Base-by-base conservation (phyloP, 2,888 invertebrate genomes). In the Diaphora mendica region DNA sequence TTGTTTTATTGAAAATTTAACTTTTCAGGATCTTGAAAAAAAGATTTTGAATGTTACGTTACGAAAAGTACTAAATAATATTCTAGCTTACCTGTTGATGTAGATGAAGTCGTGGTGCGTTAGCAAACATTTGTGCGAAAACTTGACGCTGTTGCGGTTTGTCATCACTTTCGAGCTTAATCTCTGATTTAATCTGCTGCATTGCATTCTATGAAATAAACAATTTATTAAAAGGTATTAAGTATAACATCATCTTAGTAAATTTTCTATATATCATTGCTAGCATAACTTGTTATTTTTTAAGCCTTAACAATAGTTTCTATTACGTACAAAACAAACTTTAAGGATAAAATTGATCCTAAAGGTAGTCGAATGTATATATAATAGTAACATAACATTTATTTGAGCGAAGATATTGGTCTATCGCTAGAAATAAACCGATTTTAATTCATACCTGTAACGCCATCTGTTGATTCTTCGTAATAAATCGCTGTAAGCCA, bases 111-210 rank as follows among this genome's bases (percentile, higher is more conserved):
- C 87, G 80, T 48, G 89, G 90, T 30, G 89, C 80, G 68, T 86
- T 88, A 20, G 87, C 78, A 68, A 88, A 88, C 85, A 88, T 86
- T 76, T 84, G 86, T 71, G 86, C 75, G 76, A 88, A 88, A 73
- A 87, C 75, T 17, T 78, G 85, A 30, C 86, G 81, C 72, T 88
- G 75, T 64, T 86, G 88, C 11, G 85, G 90, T 75, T 94, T 93
- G 15, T 94, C 95, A 0, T 93, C 94, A 7, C 85, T 80, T 76
- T 95, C 95, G 23, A 92, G 77, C 77, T 95, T 95, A 79, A 95
- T 92, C 76, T 95, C 95, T 0, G 93, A 89, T 82, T 95, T 95
- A 70, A 95, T 94, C 1, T 91, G 91, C 83, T 94, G 93, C 90
- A 95, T 93, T 71, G 94, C 91, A 26, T 89, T 88, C 92, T 92